Evolutionary conservation across 2,888 invertebrate species (phyloP), one percentile per base, ranked within the genome.

Genomic region (Rhabditoides inermis): DNA sequence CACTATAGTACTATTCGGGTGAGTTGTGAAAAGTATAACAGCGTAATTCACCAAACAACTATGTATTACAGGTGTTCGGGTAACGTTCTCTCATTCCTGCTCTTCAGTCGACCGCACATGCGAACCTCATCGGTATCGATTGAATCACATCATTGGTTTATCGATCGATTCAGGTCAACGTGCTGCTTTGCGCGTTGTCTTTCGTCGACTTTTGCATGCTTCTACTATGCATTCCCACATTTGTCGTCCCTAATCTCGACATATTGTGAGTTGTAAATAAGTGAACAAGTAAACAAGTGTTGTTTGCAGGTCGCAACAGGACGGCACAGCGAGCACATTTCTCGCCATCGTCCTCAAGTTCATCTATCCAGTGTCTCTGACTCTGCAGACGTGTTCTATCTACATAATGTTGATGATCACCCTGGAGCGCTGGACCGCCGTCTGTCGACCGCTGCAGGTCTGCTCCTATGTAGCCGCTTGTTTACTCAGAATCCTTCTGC

Each of bases 351-450:
- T 69, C 26, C 56, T 73, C 7, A 72, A 72, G 45, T 68, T 64
- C 51, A 57, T 72, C 32, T 73, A 73, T 48, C 73, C 73, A 18
- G 55, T 74, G 36, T 72, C 67, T 44, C 50, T 73, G 47, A 72
- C 68, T 55, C 65, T 70, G 64, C 73, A 73, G 51, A 73, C 72
- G 20, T 69, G 67, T 42, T 62, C 62, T 25, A 69, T 74, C 49
- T 69, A 65, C 48, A 66, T 68, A 15, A 71, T 73, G 65, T 61
- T 74, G 27, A 63, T 72, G 55, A 73, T 74, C 30, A 72, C 73
- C 2, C 56, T 69, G 18, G 73, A 73, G 47, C 55, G 73, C 15
- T 73, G 71, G 70, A 63, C 64, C n/a, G 73, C 73, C 45, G 73
- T 73, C 27, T 73, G 72, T 45, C 52, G 65, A 15, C 73, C 73